Percentiles rank a stretch among this genome's conserved stretches.
These are phyloP conservation scores for Microctenopoma lineatum DNA, from an alignment of 2,797 vertebrate genomes.

Conservation along the genomic window DNA sequence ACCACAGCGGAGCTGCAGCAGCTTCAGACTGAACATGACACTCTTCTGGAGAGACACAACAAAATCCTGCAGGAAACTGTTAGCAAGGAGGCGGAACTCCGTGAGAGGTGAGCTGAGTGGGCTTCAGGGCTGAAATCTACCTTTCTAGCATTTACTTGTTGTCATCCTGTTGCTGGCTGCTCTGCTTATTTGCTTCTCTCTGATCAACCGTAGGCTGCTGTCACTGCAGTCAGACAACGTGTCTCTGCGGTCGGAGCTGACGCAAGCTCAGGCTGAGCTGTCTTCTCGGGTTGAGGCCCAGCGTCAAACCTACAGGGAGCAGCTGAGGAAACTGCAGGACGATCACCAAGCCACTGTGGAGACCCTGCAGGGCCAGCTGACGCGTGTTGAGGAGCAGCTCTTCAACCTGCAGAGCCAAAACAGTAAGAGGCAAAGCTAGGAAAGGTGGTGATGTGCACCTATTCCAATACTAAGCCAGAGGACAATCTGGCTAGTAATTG, in stretches of 20 bases:
- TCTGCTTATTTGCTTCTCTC: background rate
- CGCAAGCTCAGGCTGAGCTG: constrained; percentile 86
- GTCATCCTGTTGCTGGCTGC: background rate
- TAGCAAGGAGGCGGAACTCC: constrained; percentile 93
- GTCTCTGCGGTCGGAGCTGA: constrained; percentile 88
- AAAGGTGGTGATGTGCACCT: background rate
- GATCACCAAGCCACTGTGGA: constrained; percentile 92
- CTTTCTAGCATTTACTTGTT: background rate
- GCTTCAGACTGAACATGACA: constrained; percentile 91
- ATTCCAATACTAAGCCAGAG: background rate
- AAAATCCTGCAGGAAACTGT: constrained; percentile 95
- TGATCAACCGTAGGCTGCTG: constrained; percentile 82
- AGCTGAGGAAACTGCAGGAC: constrained; percentile 91
- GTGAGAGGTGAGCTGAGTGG: constrained; percentile 87
- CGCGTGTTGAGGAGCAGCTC: constrained; percentile 90
- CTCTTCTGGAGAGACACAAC: constrained; percentile 95
- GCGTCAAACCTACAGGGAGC: constrained; percentile 89
- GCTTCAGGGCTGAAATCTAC: background rate
- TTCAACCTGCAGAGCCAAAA: constrained; percentile 90
- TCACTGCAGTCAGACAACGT: constrained; percentile 90
- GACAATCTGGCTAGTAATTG: background rate
- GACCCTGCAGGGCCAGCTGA: constrained; percentile 91
- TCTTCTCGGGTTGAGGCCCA: constrained; percentile 88
- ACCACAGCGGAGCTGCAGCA: constrained; percentile 87
- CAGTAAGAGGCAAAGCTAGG: constrained; percentile 79